Evolutionary conservation across 2,113 vertebrate genomes (phyloP), one percentile per base, ranked within the genome.

Genomic region (Triplophysa rosa): DNA sequence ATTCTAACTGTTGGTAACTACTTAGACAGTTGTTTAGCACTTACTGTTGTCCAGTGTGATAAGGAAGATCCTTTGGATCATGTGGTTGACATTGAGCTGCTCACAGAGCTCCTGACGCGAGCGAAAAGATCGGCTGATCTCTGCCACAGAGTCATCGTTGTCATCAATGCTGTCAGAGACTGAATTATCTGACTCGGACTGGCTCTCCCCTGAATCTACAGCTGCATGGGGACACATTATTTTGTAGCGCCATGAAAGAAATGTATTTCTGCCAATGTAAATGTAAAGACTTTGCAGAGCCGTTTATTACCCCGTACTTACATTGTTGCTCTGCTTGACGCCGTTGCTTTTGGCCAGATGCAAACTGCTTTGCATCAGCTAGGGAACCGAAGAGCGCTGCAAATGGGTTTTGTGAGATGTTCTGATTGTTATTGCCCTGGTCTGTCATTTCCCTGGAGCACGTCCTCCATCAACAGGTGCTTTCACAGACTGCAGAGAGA

Each of bases 61-160:
- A 70, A 99, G 96, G 83, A 97, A 99, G 88, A 99, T 96, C 81
- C 97, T 93, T 88, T 99, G 98, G 87, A 99, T 98, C 97, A 99
- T 99, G 94, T 99, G 98, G 91, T 99, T 99, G 93, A 98, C 95
- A 87, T 99, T 98, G 89, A 99, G 97, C 89, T 98, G 98, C 82
- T 98, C 96, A 47, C 97, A 99, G 64, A 98, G 94, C 89, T 99
- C 97, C 84, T 98, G 95, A 54, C 95, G 94, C 6, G 97, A 98
- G 54, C 95, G 95, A 90, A 99, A 99, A 0, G 96, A 97, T 73
- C 96, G 96, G 89, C 95, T 98, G 86, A 97, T 96, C 91, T 98
- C 97, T 0, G 96, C 95, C 91, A 98, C 93, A 0, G 98, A 99
- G 83, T 98, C 96, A 67, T 99, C 97, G 26, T 96, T 96, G 56